Base-by-base conservation (phyloP, 1,140 invertebrate genomes). In the Helicoverpa zea region DNA sequence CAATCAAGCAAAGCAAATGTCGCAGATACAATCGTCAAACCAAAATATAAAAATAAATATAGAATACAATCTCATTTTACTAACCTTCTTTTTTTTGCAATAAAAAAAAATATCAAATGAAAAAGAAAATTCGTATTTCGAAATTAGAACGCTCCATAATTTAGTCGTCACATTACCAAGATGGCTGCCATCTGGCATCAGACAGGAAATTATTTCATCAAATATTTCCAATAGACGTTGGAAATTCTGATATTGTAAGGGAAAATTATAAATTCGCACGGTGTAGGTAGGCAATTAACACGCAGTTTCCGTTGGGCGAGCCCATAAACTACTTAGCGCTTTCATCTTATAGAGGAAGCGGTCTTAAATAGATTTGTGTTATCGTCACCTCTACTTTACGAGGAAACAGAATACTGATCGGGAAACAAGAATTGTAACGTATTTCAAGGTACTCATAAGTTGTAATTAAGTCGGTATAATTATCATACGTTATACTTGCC, bases 321-420 rank as follows among this genome's bases (percentile, higher is more conserved):
- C 2, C 23, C 14, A 72, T 72, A 72, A 72, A 72, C 68, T n/a
- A 30, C 68, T 54, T 72, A 10, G 13, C 18, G 30, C 68, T 54
- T 72, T 52, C 66, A 30, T 72, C 49, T 54, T 12, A n/a, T 14
- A 49, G 12, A 13, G 23, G 66, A 70, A 52, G 49, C 10, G 13
- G 13, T 30, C 49, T 29, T 72, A 72, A 54, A 72, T 72, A 72
- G 13, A 72, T 52, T 52, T 29, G 12, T 72, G 13, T 16, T 14
- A 51, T 51, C 47, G 63, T 51, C 66, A 68, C 64, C 64, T 49
- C 64, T 68, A 10, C 7, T 30, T 59, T 59, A 29, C 11, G 7
- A 11, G 35, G 5, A 43, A 43, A 43, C 4, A 9, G 35, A 43
- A 7, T 9, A 43, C 5, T 9, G 35, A 43, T 43, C 35, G 35